A percentile compares a stretch with the other conserved stretches of the same genome.
Conservation (phyloP, 2,888 invertebrate genomes). For the Callosobruchus maculatus region DNA sequence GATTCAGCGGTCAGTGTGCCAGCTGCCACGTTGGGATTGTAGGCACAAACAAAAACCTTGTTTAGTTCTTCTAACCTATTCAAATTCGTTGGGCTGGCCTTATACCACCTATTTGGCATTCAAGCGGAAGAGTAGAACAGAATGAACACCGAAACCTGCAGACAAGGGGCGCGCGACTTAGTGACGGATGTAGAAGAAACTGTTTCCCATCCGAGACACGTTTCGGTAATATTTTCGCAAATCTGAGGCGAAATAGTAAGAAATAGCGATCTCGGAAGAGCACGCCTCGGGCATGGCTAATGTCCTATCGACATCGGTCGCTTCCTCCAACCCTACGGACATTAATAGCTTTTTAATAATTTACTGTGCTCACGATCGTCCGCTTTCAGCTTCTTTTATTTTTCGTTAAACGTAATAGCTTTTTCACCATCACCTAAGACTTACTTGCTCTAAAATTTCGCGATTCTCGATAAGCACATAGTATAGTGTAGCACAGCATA, state of each 20-base stretch:
- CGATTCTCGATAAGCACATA: no score
- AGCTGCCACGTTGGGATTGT: no score
- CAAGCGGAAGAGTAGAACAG: background rate
- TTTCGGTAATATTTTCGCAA: background rate
- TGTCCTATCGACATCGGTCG: background rate
- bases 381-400: background rate
- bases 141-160: background rate
- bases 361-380: background rate
- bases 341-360: background rate
- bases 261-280: background rate
- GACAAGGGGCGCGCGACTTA: background rate
- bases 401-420: background rate
- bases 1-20: no score
- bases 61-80: no score
- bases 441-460: no score
- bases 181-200: background rate
- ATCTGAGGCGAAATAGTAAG: background rate
- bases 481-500: no score
- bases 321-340: background rate
- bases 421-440: background rate
- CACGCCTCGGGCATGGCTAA: background rate
- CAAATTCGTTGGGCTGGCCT: background rate
- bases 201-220: background rate
- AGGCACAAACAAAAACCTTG: no score
- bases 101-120: background rate